Base-by-base conservation (phyloP, 2,113 vertebrate species). In the Oostethus manadensis region DNA sequence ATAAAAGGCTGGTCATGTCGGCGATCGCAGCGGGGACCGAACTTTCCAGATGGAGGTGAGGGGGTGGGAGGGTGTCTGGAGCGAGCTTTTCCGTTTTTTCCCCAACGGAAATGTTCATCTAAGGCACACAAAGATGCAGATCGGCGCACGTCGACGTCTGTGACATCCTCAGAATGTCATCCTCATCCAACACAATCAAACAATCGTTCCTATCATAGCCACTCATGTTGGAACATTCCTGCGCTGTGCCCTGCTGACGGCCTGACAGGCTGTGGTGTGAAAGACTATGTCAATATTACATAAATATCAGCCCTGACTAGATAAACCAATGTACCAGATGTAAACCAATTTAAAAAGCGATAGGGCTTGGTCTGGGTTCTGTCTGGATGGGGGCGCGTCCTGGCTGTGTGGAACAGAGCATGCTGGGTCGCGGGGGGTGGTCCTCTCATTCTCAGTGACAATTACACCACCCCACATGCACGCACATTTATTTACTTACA, bases 1-100 rank as follows among this genome's bases (percentile, higher is more conserved):
- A 66, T 75, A 70, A 71, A 70, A 71, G 2, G 23, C 48, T 62
- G 42, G 67, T 73, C 69, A 70, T 47, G 44, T 22, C 13, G 14
- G 40, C 35, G 48, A 15, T 22, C n/a, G 11, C 3, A 40, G 15
- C 43, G 58, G 63, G 18, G 20, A 3, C 61, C 10, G 10, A 10
- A 29, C 22, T 38, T 35, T 29, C 44, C 45, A 33, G 43, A 20
- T 20, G 51, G 38, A 44, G 22, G 13, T 8, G 15, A 11, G 22
- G 56, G 35, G 26, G 4, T 26, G 23, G 23, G 18, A 60, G 38
- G 44, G 40, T 1, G 7, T 51, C 58, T 49, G 45, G 29, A 2
- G 51, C 56, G 44, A 58, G 21, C 22, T 14, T 10, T 16, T 10
- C 7, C 22, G 26, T 55, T 46, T 49, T 13, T 2, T 13, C 21